Conservation (phyloP, 2,888 invertebrate genomes). For the Machimus atricapillus region DNA sequence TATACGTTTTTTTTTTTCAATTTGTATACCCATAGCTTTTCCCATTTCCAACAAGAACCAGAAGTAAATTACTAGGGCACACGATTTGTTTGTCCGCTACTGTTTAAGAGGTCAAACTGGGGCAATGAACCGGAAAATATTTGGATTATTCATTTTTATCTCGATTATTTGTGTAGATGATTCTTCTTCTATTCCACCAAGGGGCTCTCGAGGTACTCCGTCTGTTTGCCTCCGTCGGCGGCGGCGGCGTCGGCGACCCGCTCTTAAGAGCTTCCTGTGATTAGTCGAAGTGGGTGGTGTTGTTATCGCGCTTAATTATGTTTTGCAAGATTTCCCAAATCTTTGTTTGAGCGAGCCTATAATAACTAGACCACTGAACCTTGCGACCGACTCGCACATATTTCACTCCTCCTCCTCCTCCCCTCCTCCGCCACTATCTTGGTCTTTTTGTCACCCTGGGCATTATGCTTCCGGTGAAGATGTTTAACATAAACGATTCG, state of each 20-base stretch:
- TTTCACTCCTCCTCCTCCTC: not conserved
- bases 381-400: not conserved
- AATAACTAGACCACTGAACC: not conserved
- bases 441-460: not conserved
- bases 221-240: not conserved
- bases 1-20: not conserved
- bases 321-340: not conserved
- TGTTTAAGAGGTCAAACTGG: slow-evolving; percentile 12
- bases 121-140: slow-evolving; percentile 21
- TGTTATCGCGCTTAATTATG: not conserved
- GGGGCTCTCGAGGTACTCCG: not conserved
- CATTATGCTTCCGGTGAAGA: not conserved
- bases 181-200: not conserved
- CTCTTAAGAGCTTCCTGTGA: not conserved
- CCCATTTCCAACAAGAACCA: not conserved
- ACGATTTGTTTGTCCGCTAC: slow-evolving; percentile 3
- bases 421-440: not conserved
- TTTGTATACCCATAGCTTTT: not conserved
- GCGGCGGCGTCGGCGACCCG: not conserved
- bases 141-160: slow-evolving; percentile 1
- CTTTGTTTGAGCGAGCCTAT: not conserved
- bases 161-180: not conserved
- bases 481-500: not conserved
- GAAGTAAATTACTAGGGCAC: not conserved
- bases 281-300: not conserved